phyloP scores from a whole-genome alignment of 2,888 invertebrate genomes.

The Gnatocerus cornutus region DNA sequence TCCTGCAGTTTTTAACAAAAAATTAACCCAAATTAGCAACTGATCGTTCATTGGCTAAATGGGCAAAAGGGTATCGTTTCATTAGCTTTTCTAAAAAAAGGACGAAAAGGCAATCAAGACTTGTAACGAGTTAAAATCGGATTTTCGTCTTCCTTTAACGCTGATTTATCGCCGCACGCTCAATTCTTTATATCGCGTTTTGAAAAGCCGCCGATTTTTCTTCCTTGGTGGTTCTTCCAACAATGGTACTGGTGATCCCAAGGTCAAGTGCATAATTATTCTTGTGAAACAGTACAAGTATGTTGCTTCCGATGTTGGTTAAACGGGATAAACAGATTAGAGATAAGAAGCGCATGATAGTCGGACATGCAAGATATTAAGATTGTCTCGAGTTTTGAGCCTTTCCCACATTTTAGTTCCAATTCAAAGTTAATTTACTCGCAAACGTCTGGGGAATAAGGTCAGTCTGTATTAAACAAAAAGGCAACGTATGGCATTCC shows the following conservation, averaged over 20 bases:
- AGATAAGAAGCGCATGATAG: background rate
- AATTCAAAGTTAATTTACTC: too few relatives aligned
- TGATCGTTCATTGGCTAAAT: too few relatives aligned
- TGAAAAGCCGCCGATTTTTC: background rate
- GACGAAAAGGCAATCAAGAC: too few relatives aligned
- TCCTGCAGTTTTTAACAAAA: too few relatives aligned
- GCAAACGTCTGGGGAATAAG: background rate
- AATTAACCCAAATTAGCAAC: too few relatives aligned
- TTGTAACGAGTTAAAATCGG: too few relatives aligned
- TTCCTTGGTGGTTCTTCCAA: background rate
- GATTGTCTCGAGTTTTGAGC: too few relatives aligned
- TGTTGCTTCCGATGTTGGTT: slow-evolving; percentile 24
- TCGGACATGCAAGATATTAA: too few relatives aligned
- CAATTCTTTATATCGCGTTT: background rate
- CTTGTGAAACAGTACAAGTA: slow-evolving; percentile 12
- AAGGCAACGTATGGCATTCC: slow-evolving; percentile 28
- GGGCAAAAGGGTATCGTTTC: too few relatives aligned
- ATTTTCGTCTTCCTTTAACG: too few relatives aligned
- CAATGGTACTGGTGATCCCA: slow-evolving; percentile 8
- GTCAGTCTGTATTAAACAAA: slow-evolving; percentile 1
- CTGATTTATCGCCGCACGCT: background rate
- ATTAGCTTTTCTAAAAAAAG: too few relatives aligned
- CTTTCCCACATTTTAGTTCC: too few relatives aligned
- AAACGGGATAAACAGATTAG: background rate
- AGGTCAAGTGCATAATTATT: slow-evolving; percentile 26